A percentile compares a stretch with the other conserved stretches of the same genome.
Conservation (phyloP, 2,797 vertebrate species). For the Diplodus sargus region DNA sequence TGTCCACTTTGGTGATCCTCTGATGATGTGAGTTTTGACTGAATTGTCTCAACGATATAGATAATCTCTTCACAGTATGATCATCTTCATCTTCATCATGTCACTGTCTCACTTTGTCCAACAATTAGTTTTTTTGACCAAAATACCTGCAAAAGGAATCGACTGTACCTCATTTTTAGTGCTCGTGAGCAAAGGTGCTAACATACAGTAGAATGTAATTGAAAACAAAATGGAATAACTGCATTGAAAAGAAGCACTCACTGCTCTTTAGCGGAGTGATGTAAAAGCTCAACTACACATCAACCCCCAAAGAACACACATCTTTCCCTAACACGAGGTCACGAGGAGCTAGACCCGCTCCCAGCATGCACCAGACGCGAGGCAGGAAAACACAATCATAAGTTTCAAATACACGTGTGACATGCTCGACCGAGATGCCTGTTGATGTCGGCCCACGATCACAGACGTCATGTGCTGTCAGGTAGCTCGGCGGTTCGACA, state of each 20-base stretch:
- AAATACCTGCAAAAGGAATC: not conserved
- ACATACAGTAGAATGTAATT: not conserved
- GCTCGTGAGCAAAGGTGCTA: no score
- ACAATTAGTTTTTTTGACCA: no score
- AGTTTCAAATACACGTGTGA: constrained; percentile 4
- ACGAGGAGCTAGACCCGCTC: not conserved
- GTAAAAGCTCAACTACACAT: constrained; percentile 4
- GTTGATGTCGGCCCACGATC: constrained; percentile 37
- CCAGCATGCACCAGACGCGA: constrained; percentile 1
- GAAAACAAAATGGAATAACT: not conserved
- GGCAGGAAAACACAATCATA: not conserved
- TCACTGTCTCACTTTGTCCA: no score
- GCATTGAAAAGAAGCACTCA: not conserved
- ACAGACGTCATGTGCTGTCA: constrained; percentile 53
- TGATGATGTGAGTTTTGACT: no score
- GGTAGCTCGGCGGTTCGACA: constrained; percentile 62
- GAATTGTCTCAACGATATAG: not conserved
- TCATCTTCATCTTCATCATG: no score
- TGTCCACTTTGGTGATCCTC: no score
- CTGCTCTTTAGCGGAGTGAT: not conserved
- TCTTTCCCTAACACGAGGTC: constrained; percentile 26
- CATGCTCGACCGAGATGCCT: constrained; percentile 1
- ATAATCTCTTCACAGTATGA: no score
- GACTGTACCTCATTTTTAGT: no score
- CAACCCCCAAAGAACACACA: not conserved